Conservation (phyloP, 2,888 invertebrate species). For the Hirtodrosophila alboralis region DNA sequence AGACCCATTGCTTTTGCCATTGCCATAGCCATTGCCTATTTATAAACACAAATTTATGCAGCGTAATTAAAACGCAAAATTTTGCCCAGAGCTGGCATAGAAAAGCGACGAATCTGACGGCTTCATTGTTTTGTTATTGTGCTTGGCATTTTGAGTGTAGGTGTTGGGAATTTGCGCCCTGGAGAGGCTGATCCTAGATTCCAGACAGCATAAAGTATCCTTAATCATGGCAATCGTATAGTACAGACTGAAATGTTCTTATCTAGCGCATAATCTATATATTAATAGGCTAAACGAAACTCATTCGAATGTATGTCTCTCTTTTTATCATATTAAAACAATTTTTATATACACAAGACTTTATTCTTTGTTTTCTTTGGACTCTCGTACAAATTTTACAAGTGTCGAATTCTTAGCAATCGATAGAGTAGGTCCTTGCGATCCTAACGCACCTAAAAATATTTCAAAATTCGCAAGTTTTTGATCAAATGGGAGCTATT, state of each 20-base stretch:
- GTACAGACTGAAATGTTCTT: conserved; percentile 10
- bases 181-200: conserved; percentile 14
- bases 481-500: too few species aligned
- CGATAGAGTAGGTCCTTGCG: too few species aligned
- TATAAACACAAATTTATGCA: conserved; percentile 80
- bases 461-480: too few species aligned
- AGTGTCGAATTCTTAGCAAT: too few species aligned
- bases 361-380: too few species aligned
- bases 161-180: conserved; percentile 51
- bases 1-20: conserved; percentile 15
- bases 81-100: conserved; percentile 39
- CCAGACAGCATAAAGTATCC: conserved; percentile 43
- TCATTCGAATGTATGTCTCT: too few species aligned
- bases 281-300: too few species aligned
- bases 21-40: conserved; percentile 62
- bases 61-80: conserved; percentile 81
- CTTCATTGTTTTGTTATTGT: conserved; percentile 71
- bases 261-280: conserved; percentile 33
- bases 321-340: too few species aligned
- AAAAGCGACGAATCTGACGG: conserved; percentile 52
- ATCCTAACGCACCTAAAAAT: too few species aligned
- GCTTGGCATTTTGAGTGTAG: conserved; percentile 41
- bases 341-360: too few species aligned
- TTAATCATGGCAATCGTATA: conserved; percentile 52
- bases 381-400: too few species aligned